These are phyloP conservation scores for Apodemus agrarius DNA, from an alignment of 2,797 vertebrate species.

Conservation along the genomic window DNA sequence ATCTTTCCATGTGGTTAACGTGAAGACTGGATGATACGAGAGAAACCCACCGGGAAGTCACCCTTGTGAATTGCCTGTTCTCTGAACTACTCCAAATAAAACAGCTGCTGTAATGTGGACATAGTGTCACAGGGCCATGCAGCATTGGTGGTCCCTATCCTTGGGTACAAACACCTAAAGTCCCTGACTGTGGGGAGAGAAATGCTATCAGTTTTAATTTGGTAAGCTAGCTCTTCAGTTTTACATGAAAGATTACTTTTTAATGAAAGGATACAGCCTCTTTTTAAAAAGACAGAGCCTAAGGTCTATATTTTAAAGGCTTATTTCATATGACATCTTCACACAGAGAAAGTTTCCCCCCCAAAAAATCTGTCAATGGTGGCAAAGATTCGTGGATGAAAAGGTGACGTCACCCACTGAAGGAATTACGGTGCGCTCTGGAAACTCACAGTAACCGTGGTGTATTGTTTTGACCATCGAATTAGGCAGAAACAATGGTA, in stretches of 20 bases:
- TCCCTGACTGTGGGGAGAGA: conserved; percentile 47
- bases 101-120: background rate
- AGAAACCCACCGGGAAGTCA: conserved; percentile 18
- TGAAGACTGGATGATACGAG: conserved; percentile 23
- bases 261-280: background rate
- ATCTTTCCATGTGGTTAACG: conserved; percentile 31
- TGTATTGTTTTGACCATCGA: conserved; percentile 23
- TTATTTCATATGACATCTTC: conserved; percentile 62
- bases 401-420: conserved; percentile 40
- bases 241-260: conserved; percentile 35
- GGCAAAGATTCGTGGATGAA: conserved; percentile 42
- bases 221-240: conserved; percentile 32
- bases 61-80: conserved; percentile 34
- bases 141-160: background rate
- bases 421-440: background rate
- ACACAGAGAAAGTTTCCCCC: conserved; percentile 15
- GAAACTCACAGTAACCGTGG: conserved; percentile 42
- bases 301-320: conserved; percentile 43
- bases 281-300: background rate
- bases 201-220: conserved; percentile 33
- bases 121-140: background rate
- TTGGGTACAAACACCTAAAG: conserved; percentile 56
- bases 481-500: conserved; percentile 44
- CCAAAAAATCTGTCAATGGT: background rate
- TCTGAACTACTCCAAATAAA: conserved; percentile 25